A percentile compares a stretch with the other conserved stretches of the same genome.
Evolutionary conservation across 2,113 vertebrate species (phyloP).

Genomic region (Ctenodactylus gundi): DNA sequence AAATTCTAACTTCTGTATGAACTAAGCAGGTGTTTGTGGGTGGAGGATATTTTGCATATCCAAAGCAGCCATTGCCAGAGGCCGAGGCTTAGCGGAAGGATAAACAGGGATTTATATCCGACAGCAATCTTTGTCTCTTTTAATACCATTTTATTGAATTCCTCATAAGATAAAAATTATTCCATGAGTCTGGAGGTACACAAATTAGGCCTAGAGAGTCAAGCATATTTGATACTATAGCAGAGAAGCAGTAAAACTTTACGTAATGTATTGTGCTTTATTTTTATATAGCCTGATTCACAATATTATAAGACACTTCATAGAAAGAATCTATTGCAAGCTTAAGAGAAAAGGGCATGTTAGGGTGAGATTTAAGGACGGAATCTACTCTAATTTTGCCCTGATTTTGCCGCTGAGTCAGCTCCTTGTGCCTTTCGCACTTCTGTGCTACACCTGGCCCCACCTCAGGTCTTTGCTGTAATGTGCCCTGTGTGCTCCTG

Average conservation of each 20-base stretch:
- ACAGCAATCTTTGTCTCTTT: constrained; percentile 72
- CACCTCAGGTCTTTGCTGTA: background rate
- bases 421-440: background rate
- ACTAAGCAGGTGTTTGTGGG: constrained; percentile 54
- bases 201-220: constrained; percentile 69
- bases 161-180: constrained; percentile 72
- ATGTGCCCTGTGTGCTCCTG: background rate
- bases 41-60: constrained; percentile 52
- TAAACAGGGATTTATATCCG: constrained; percentile 71
- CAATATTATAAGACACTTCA: constrained; percentile 54
- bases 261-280: constrained; percentile 60
- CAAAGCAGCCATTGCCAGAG: constrained; percentile 49
- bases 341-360: constrained; percentile 64
- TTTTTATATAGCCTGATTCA: constrained; percentile 71
- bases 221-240: constrained; percentile 46
- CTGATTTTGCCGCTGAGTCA: constrained; percentile 27
- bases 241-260: constrained; percentile 68
- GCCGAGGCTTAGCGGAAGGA: constrained; percentile 50
- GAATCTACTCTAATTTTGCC: constrained; percentile 51
- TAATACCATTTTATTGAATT: constrained; percentile 76
- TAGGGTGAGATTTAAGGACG: constrained; percentile 65
- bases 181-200: constrained; percentile 65
- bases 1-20: constrained; percentile 44
- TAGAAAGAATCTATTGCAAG: constrained; percentile 66
- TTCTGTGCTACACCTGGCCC: background rate